A percentile compares a stretch with the other conserved stretches of the same genome.
These are phyloP conservation scores for Drosophila mayaguana DNA, from an alignment of 2,888 invertebrate genomes.

Conservation along the genomic window DNA sequence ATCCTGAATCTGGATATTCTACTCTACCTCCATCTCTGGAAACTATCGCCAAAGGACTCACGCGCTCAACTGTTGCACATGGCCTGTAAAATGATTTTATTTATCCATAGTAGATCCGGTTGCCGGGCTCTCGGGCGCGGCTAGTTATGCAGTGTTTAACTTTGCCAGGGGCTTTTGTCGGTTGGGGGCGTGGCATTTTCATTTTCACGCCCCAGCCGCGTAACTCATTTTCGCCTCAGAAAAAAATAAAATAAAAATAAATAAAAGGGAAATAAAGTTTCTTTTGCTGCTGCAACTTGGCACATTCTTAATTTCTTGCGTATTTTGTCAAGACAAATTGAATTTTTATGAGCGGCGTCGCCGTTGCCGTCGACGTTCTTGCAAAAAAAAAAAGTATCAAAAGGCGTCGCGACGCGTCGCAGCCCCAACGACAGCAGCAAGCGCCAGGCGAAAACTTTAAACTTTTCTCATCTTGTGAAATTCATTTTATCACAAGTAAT, in stretches of 20 bases:
- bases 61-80: conserved; percentile 22
- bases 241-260: conserved; percentile 55
- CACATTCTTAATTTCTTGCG: conserved; percentile 81
- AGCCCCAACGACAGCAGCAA: conserved; percentile 21
- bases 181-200: conserved; percentile 63
- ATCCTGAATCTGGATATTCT: background rate
- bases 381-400: conserved; percentile 58
- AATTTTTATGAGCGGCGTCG: conserved; percentile 75
- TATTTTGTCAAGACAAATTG: conserved; percentile 81
- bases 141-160: conserved; percentile 80
- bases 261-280: conserved; percentile 76
- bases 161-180: conserved; percentile 59
- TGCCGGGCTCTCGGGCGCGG: conserved; percentile 48
- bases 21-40: background rate
- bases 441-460: conserved; percentile 70
- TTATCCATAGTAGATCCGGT: conserved; percentile 27
- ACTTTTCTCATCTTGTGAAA: conserved; percentile 82
- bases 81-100: conserved; percentile 25
- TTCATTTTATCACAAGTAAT: conserved; percentile 83
- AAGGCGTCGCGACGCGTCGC: conserved; percentile 39
- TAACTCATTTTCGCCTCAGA: conserved; percentile 74
- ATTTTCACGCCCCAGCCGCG: conserved; percentile 75
- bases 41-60: conserved; percentile 24
- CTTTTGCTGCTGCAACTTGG: conserved; percentile 75
- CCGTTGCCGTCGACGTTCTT: conserved; percentile 20